Conservation (phyloP, 2,113 vertebrate genomes). For the Delphinapterus leucas region DNA sequence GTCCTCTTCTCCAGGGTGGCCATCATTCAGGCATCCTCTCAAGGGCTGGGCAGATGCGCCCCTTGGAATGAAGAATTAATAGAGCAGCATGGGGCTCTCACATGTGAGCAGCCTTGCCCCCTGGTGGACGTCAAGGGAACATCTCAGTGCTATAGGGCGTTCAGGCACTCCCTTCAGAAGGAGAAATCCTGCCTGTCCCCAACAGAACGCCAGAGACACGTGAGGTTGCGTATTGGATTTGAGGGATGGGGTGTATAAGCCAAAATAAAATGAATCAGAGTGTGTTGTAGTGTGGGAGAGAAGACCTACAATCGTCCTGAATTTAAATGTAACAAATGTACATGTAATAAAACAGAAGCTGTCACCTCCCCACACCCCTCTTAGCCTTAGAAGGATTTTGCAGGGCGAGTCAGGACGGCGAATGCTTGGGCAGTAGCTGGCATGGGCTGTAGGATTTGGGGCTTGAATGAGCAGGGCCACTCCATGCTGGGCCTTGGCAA, state of each 20-base stretch:
- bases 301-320: neutral
- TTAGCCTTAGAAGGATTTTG: neutral
- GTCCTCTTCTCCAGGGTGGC: neutral
- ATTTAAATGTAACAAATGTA: accelerated
- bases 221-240: neutral
- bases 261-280: neutral
- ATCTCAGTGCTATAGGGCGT: too few species aligned
- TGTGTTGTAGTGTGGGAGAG: accelerated
- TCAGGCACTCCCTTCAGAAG: neutral
- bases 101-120: neutral
- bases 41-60: neutral
- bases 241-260: neutral
- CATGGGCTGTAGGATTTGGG: neutral
- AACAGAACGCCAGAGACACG: neutral
- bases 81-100: neutral
- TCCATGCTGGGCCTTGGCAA: accelerated
- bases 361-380: accelerated
- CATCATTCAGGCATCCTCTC: neutral
- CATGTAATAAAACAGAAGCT: neutral
- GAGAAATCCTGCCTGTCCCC: neutral
- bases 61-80: neutral
- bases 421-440: accelerated
- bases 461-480: too few species aligned
- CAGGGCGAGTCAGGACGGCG: accelerated
- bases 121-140: accelerated